A percentile compares a stretch with the other conserved stretches of the same genome.
Evolutionary conservation across 2,797 vertebrate species (phyloP).

Genomic region (Scomberomorus guttatus): DNA sequence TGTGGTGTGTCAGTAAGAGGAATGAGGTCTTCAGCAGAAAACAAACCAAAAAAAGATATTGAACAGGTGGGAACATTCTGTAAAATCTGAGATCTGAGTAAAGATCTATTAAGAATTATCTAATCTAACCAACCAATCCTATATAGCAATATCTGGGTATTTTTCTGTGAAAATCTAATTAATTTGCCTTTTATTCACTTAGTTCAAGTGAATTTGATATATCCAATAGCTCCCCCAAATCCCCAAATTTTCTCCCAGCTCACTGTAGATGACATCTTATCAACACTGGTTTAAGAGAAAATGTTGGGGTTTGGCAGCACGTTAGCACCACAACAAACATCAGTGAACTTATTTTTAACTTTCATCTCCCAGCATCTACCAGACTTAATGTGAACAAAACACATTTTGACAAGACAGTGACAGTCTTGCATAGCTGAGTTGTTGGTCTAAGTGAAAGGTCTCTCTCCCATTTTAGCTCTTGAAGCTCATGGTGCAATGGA

Average conservation of each 20-base stretch:
- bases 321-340: no score
- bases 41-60: background rate
- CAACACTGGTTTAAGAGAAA: background rate
- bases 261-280: background rate
- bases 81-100: no score
- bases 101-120: no score
- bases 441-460: background rate
- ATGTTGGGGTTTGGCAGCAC: background rate
- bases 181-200: background rate
- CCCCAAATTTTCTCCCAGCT: background rate
- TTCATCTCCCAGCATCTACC: background rate
- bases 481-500: background rate
- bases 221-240: no score
- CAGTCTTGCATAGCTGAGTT: background rate
- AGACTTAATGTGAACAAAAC: slow-evolving; percentile 1
- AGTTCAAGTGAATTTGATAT: background rate
- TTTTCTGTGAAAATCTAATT: no score
- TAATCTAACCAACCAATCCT: no score
- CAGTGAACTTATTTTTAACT: background rate
- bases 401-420: slow-evolving; percentile 4
- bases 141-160: no score
- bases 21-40: background rate
- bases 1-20: background rate
- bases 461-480: background rate
- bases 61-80: no score